Base-by-base conservation (phyloP, 2,113 vertebrate species). In the Gila orcuttii region DNA sequence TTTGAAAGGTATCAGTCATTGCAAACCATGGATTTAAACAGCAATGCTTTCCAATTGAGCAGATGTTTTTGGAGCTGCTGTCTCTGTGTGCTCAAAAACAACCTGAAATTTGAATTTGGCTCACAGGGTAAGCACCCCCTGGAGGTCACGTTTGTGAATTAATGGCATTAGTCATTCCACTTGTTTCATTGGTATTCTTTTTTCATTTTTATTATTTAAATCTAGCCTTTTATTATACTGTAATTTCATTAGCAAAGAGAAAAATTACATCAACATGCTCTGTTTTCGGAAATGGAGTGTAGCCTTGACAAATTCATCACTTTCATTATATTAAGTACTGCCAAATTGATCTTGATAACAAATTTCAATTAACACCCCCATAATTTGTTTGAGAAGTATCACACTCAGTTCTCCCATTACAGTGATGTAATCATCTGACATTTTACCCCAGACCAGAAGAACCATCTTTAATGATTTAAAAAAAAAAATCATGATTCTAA, bases 291-390 rank as follows among this genome's bases (percentile, higher is more conserved):
- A 57, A 86, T 88, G 87, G 90, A 86, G 82, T 81, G 88, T 88
- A 89, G 90, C 88, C 85, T 85, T 60, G 82, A 71, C 85, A 80
- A 78, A 88, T 89, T 78, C 75, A 92, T 89, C 85, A 84, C 89
- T 87, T 83, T 92, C 90, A 90, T 93, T 90, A 90, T 90, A 93
- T 93, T 93, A 94, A 93, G 92, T 83, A 77, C 87, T 92, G 88
- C 90, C 90, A 94, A 94, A 94, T 92, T 92, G 88, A 93, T 93
- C 92, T 92, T 91, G 91, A 94, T 94, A 92, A 93, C 88, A 94
- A 89, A 91, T 93, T 94, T 93, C 90, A 95, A 94, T 95, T 93
- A 94, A 90, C 74, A 47, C 83, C 88, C 86, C 87, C 87, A 90
- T 92, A 93, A 93, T 94, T 93, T 88, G 87, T 76, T 76, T 89